phyloP scores from a whole-genome alignment of 2,797 vertebrate species.

The Urocyon cinereoargenteus region DNA sequence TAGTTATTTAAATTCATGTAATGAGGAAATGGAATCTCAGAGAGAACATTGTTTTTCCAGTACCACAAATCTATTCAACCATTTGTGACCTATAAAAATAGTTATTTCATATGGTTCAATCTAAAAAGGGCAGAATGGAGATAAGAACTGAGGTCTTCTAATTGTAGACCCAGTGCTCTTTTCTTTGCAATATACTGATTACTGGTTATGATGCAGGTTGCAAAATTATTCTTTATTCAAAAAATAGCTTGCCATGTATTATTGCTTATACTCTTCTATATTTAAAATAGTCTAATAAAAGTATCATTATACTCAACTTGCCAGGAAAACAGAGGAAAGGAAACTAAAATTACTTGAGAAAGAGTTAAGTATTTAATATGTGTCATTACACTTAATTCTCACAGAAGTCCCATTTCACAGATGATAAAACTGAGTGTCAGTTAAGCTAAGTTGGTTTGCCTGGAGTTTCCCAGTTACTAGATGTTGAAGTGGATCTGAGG shows the following conservation, averaged over 20 bases:
- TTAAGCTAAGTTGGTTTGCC: not conserved
- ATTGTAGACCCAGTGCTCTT: not conserved
- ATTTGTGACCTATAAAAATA: not conserved
- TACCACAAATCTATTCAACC: not conserved
- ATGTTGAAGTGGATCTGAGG: not conserved
- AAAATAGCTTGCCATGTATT: not conserved
- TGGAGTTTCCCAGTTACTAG: not conserved
- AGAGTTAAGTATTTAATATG: not conserved
- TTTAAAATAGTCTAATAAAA: slow-evolving; percentile 50
- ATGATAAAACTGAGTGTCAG: not conserved
- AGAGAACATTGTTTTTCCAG: not conserved
- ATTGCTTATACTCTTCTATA: not conserved
- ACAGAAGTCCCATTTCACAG: not conserved
- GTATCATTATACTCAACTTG: not conserved
- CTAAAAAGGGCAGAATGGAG: not conserved
- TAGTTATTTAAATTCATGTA: not conserved
- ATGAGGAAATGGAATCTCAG: not conserved
- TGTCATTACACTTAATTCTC: not conserved
- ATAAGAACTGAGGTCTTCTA: not conserved
- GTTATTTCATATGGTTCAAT: not conserved
- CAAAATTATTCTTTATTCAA: slow-evolving; percentile 20
- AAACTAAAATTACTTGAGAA: slow-evolving; percentile 24
- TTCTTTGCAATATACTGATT: not conserved
- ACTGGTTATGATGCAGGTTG: not conserved
- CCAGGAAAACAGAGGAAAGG: slow-evolving; percentile 20